Conservation (phyloP, 2,888 invertebrate genomes). For the Nephrocerus scutellatus region DNA sequence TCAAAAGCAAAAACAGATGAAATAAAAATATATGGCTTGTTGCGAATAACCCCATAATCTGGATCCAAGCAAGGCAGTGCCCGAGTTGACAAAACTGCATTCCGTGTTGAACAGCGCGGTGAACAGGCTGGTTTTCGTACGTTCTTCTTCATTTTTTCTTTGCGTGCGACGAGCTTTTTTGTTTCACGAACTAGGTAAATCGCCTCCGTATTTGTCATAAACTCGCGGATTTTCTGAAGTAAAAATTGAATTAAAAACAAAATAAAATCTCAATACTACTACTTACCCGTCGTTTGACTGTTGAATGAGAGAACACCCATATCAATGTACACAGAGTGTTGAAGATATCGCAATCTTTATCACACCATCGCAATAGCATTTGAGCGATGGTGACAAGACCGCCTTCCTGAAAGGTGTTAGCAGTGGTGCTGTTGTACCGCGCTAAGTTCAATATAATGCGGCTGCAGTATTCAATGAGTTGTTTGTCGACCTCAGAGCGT, state of each 20-base stretch:
- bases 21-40: constrained; percentile 42
- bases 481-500: constrained; percentile 47
- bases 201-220: constrained; percentile 44
- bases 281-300: constrained; percentile 38
- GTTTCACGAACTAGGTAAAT: constrained; percentile 46
- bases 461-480: constrained; percentile 45
- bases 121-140: constrained; percentile 31
- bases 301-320: constrained; percentile 55
- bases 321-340: constrained; percentile 59
- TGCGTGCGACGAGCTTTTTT: constrained; percentile 45
- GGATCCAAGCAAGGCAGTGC: constrained; percentile 43
- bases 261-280: too few species aligned
- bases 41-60: constrained; percentile 43
- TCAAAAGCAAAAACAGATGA: constrained; percentile 47
- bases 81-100: constrained; percentile 27
- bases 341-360: constrained; percentile 58
- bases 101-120: constrained; percentile 16
- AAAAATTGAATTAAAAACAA: too few species aligned
- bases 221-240: constrained; percentile 41
- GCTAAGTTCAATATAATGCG: constrained; percentile 60
- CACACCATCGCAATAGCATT: constrained; percentile 61
- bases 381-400: constrained; percentile 56
- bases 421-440: constrained; percentile 56
- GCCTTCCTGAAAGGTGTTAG: constrained; percentile 56
- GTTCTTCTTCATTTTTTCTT: constrained; percentile 47